Conservation (phyloP, 2,888 invertebrate genomes). For the Camponotus fellah region DNA sequence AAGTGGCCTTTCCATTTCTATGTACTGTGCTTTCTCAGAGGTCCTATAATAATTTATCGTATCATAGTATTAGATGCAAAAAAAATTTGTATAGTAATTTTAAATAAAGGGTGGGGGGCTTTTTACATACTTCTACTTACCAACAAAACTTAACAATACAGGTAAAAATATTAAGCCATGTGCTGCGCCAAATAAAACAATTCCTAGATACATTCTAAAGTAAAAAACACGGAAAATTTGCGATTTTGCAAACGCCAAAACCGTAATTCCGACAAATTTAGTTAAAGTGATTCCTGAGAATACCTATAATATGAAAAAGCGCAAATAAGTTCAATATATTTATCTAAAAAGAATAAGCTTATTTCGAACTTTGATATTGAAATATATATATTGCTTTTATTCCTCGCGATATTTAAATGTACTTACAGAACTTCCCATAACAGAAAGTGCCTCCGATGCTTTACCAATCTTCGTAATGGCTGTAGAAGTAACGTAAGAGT, state of each 20-base stretch:
- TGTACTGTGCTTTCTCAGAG: conserved; percentile 28
- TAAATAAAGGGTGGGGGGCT: not conserved
- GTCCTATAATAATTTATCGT: conserved; percentile 64
- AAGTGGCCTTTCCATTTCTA: not conserved
- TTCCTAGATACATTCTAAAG: conserved; percentile 98
- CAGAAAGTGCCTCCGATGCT: conserved; percentile 91
- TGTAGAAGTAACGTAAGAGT: conserved; percentile 89
- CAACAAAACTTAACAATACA: conserved; percentile 94
- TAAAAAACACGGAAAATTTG: conserved; percentile 97
- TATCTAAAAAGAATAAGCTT: not conserved
- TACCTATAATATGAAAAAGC: conserved; percentile 87
- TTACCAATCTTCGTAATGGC: conserved; percentile 87
- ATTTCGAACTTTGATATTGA: not conserved
- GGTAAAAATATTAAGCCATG: conserved; percentile 98
- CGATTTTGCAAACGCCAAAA: conserved; percentile 97
- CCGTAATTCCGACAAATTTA: conserved; percentile 96
- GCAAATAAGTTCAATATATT: not conserved
- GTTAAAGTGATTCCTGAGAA: conserved; percentile 98
- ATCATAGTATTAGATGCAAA: not conserved
- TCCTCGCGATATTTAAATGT: not conserved
- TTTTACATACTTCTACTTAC: conserved; percentile 79
- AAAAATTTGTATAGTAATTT: not conserved
- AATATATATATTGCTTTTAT: not conserved
- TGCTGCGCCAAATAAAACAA: conserved; percentile 96
- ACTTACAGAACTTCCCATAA: conserved; percentile 94